Evolutionary conservation across 2,888 invertebrate species (phyloP).

Genomic region (Eilema depressum): DNA sequence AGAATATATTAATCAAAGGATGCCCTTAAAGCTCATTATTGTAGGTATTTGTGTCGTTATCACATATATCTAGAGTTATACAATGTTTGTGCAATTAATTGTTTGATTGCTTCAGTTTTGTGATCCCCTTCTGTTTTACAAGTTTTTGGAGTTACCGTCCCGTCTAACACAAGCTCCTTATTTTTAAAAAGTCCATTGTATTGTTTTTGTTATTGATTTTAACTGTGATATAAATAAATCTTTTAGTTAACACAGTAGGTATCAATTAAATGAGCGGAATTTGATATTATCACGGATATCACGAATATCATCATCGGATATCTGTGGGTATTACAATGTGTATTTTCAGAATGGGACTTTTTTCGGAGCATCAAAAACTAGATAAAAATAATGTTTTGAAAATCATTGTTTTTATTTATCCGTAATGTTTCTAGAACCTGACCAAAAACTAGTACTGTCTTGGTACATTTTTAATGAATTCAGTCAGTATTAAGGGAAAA

Average conservation of each 20-base stretch:
- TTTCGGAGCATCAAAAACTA: not conserved
- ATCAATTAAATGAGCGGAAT: not conserved
- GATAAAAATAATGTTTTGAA: too few relatives aligned
- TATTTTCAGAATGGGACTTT: not conserved
- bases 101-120: not conserved
- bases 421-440: too few relatives aligned
- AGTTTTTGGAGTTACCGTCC: not conserved
- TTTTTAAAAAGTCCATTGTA: not conserved
- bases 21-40: too few relatives aligned
- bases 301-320: too few relatives aligned
- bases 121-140: not conserved
- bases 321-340: too few relatives aligned
- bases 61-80: not conserved
- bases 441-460: too few relatives aligned
- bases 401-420: too few relatives aligned
- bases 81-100: not conserved
- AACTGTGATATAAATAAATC: not conserved
- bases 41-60: too few relatives aligned
- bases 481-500: too few relatives aligned
- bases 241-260: not conserved
- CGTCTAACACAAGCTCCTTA: not conserved
- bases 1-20: not conserved
- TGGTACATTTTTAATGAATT: not conserved
- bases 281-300: too few relatives aligned
- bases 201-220: not conserved